phyloP scores from a whole-genome alignment of 2,113 vertebrate genomes.

The Nothocercus nigrocapillus region DNA sequence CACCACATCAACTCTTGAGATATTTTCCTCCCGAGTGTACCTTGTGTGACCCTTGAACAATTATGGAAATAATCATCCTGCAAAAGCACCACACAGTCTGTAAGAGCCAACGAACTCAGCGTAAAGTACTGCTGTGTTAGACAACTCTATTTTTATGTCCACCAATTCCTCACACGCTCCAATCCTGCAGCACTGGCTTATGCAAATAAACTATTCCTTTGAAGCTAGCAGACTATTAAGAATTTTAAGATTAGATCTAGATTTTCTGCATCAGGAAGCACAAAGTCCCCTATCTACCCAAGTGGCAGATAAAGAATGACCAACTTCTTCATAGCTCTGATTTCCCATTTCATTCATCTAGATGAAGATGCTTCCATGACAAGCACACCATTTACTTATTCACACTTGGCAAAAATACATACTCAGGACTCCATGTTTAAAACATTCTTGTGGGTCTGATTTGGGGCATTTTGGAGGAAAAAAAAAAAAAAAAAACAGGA shows the following conservation, averaged over 20 bases:
- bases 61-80: background rate
- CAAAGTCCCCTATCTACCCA: background rate
- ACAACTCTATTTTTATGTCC: background rate
- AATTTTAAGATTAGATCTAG: background rate
- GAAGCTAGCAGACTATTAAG: background rate
- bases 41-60: background rate
- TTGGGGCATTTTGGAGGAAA: background rate
- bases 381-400: background rate
- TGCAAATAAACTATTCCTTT: background rate
- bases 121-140: background rate
- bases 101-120: background rate
- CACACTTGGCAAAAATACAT: background rate
- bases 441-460: fast-evolving
- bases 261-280: background rate
- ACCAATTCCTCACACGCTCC: background rate
- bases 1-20: background rate
- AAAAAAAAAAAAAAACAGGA: background rate
- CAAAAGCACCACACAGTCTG: background rate
- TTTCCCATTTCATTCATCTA: background rate
- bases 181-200: background rate
- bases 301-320: background rate
- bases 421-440: background rate
- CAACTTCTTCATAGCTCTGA: background rate
- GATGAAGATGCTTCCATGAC: background rate
- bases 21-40: background rate